These are phyloP conservation scores for Ceratotherium simum DNA, from an alignment of 2,113 vertebrate genomes.

Conservation along the genomic window DNA sequence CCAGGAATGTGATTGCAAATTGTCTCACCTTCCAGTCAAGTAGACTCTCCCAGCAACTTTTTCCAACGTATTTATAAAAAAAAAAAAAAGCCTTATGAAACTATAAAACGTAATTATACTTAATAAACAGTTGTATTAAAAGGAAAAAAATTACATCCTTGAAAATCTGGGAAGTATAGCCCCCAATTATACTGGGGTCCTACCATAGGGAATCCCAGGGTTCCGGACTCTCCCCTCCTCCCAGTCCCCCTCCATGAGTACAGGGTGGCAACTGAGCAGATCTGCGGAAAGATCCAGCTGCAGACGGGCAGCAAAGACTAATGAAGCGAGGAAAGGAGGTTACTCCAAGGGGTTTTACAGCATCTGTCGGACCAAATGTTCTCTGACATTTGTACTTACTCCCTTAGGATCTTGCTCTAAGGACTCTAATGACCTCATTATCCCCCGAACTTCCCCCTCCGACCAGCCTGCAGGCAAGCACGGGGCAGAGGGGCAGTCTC, in stretches of 20 bases:
- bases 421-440: constrained; percentile 54
- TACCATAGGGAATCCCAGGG: background rate
- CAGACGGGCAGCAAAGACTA: background rate
- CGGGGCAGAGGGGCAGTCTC: background rate
- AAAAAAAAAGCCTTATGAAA: background rate
- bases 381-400: constrained; percentile 70
- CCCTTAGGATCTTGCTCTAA: background rate
- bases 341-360: constrained; percentile 50
- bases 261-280: background rate
- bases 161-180: background rate
- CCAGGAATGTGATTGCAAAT: background rate
- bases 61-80: too few relatives aligned
- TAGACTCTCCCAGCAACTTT: background rate
- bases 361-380: constrained; percentile 67
- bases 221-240: background rate
- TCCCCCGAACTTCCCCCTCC: background rate
- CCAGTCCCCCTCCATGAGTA: accelerated
- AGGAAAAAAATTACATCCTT: background rate
- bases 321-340: background rate
- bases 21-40: background rate
- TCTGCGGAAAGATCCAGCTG: background rate
- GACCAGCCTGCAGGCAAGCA: constrained; percentile 68
- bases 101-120: background rate
- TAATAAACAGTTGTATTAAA: background rate
- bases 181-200: background rate